Conservation (phyloP, 1,140 invertebrate genomes). For the Drosophila pseudoobscura region DNA sequence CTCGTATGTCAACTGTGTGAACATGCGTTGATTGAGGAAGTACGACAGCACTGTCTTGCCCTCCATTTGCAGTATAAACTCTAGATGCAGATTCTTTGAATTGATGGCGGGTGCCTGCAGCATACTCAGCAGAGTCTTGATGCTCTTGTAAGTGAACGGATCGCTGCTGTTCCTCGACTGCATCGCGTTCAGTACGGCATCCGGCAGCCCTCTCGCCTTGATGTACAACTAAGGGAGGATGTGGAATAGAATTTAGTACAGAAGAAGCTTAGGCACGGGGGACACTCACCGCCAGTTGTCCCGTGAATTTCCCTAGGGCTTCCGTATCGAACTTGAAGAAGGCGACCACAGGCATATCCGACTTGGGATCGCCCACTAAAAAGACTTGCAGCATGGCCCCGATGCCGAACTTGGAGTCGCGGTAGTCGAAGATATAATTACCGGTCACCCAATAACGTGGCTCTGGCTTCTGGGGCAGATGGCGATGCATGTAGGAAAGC, state of each 20-base stretch:
- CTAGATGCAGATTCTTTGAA: constrained; percentile 84
- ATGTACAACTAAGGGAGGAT: constrained; percentile 84
- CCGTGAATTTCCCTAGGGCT: constrained; percentile 85
- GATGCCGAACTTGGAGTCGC: constrained; percentile 85
- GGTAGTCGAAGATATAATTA: constrained; percentile 87
- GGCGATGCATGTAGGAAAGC: constrained; percentile 86
- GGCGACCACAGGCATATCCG: constrained; percentile 86
- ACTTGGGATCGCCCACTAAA: constrained; percentile 86
- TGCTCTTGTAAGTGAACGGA: constrained; percentile 83
- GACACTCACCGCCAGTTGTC: constrained; percentile 84
- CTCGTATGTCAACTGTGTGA: constrained; percentile 83
- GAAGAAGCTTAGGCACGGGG: background rate
- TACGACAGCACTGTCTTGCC: constrained; percentile 86
- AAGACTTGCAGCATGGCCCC: constrained; percentile 86
- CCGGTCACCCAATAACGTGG: constrained; percentile 86
- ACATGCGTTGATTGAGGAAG: constrained; percentile 85
- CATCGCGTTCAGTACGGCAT: constrained; percentile 72
- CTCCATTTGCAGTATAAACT: constrained; percentile 86
- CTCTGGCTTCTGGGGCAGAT: constrained; percentile 84
- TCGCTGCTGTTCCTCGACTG: constrained; percentile 80
- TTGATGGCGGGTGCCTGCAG: constrained; percentile 84
- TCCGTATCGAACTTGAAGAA: constrained; percentile 86
- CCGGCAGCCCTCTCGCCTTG: constrained; percentile 85
- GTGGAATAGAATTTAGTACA: too few relatives aligned
- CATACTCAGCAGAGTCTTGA: constrained; percentile 84